Evolutionary conservation across 1,140 invertebrate species (phyloP).

Genomic region (Liolophura sinensis): DNA sequence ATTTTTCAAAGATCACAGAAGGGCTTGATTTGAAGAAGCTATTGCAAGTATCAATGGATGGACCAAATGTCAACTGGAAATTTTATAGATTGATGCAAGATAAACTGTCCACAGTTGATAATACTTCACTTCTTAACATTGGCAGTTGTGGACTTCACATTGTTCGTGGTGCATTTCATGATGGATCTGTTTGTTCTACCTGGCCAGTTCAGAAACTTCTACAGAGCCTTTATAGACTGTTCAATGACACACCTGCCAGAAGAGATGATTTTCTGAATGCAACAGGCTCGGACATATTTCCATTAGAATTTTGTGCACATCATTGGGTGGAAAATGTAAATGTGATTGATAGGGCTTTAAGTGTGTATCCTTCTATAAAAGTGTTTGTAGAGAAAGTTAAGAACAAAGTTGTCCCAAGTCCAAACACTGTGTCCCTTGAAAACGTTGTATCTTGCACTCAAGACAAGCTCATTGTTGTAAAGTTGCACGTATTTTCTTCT

Average conservation of each 20-base stretch:
- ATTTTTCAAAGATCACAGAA: slow-evolving; percentile 16
- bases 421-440: slow-evolving; percentile 15
- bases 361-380: slow-evolving; percentile 2
- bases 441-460: neutral
- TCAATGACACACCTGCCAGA: slow-evolving; percentile 24
- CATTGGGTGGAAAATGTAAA: slow-evolving; percentile 24
- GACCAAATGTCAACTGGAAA: slow-evolving; percentile 37
- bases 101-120: slow-evolving; percentile 13
- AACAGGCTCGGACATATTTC: slow-evolving; percentile 2
- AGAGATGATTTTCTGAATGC: slow-evolving; percentile 16
- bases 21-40: slow-evolving; percentile 21
- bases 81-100: slow-evolving; percentile 16
- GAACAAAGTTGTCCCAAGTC: slow-evolving; percentile 17
- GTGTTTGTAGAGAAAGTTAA: slow-evolving; percentile 14
- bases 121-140: slow-evolving; percentile 15
- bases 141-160: slow-evolving; percentile 25
- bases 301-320: slow-evolving; percentile 14
- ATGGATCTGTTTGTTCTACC: slow-evolving; percentile 1
- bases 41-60: slow-evolving; percentile 38
- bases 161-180: slow-evolving; percentile 20
- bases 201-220: slow-evolving; percentile 14
- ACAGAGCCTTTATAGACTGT: slow-evolving; percentile 13
- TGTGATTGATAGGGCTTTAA: slow-evolving; percentile 15
- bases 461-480: slow-evolving; percentile 4
- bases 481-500: neutral